Percentiles rank a stretch among this genome's conserved stretches.
phyloP scores from a whole-genome alignment of 1,140 invertebrate genomes.

The Pseudomyrmex pallidus region DNA sequence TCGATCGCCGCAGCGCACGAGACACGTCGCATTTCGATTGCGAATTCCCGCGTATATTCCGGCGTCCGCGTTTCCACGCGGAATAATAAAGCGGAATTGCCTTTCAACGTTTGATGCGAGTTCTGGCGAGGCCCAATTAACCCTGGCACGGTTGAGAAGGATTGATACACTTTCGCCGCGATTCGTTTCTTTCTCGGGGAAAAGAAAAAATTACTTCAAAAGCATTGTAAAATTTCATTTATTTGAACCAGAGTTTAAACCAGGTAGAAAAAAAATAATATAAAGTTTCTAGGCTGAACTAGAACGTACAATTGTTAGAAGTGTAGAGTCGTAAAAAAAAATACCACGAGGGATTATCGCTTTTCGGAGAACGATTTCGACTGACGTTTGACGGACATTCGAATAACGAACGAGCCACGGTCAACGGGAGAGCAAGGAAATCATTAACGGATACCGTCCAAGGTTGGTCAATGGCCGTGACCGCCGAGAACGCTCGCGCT shows the following conservation, averaged over 20 bases:
- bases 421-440: constrained; percentile 65
- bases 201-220: neutral
- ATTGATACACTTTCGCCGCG: neutral
- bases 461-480: constrained; percentile 73
- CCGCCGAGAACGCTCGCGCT: constrained; percentile 36
- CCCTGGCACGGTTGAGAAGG: constrained; percentile 9
- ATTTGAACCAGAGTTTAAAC: neutral
- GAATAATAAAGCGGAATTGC: constrained; percentile 47
- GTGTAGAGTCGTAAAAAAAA: neutral
- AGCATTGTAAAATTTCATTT: neutral
- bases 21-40: constrained; percentile 39
- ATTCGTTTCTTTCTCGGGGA: neutral
- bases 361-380: neutral
- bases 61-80: constrained; percentile 11
- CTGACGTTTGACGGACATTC: constrained; percentile 17
- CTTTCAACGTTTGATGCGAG: constrained; percentile 15
- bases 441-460: constrained; percentile 67
- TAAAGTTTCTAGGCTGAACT: neutral
- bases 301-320: neutral
- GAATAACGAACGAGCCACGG: constrained; percentile 28
- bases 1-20: constrained; percentile 2
- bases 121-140: constrained; percentile 37
- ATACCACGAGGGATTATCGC: neutral
- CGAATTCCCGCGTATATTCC: constrained; percentile 23
- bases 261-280: too few species aligned